Conservation (phyloP, 2,888 invertebrate genomes). For the Andrena marginata region DNA sequence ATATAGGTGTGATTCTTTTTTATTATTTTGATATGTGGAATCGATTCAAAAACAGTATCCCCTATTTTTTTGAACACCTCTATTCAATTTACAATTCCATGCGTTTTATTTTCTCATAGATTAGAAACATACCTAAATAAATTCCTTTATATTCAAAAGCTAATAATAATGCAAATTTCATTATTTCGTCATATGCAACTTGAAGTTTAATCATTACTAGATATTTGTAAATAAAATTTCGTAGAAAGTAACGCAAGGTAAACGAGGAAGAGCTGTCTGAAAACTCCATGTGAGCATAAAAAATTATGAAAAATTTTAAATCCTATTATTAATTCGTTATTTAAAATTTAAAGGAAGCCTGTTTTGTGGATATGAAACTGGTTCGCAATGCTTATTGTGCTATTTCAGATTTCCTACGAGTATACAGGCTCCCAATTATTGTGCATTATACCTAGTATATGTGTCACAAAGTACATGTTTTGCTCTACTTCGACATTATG, state of each 20-base stretch:
- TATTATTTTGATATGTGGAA: too few species aligned
- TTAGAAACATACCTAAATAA: background rate
- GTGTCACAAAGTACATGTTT: slow-evolving; percentile 43
- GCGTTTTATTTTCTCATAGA: background rate
- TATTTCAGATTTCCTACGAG: slow-evolving; percentile 23
- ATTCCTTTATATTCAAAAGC: background rate
- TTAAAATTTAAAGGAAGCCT: background rate
- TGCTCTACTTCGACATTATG: slow-evolving; percentile 40
- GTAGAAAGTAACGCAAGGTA: too few species aligned
- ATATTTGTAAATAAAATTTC: background rate
- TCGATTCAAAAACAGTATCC: too few species aligned
- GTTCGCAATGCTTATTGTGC: slow-evolving; percentile 14
- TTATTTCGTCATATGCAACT: background rate
- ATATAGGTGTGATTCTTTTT: too few species aligned
- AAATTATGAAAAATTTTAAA: background rate
- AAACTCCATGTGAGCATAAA: background rate
- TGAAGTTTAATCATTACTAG: background rate
- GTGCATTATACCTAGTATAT: slow-evolving; percentile 34
- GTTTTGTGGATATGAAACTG: background rate
- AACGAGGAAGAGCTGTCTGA: background rate
- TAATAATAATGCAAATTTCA: too few species aligned
- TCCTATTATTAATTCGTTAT: background rate
- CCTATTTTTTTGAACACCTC: too few species aligned
- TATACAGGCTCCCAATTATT: slow-evolving; percentile 26
- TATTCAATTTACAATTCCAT: background rate